Percentiles rank a stretch among this genome's conserved stretches.
Evolutionary conservation across 2,797 vertebrate species (phyloP).

Genomic region (Carapus acus): DNA sequence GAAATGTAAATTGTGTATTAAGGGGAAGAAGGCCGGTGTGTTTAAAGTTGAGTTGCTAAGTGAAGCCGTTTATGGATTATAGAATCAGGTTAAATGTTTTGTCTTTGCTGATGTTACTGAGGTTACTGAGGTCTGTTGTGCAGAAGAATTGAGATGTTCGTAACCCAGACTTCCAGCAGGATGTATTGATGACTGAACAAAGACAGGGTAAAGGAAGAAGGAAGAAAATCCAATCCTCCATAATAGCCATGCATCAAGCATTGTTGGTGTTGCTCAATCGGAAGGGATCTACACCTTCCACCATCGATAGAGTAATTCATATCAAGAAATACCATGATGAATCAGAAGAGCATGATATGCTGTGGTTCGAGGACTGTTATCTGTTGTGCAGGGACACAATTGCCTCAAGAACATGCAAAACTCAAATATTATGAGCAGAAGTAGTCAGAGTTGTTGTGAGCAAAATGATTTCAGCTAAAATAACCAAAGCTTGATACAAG

Average conservation of each 20-base stretch:
- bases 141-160: constrained; percentile 18
- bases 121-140: constrained; percentile 32
- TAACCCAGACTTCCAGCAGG: constrained; percentile 14
- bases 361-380: too few species aligned
- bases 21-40: not conserved
- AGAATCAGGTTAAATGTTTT: not conserved
- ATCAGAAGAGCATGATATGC: too few species aligned
- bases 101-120: constrained; percentile 8
- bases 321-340: too few species aligned
- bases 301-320: not conserved
- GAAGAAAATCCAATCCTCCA: constrained; percentile 24
- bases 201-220: constrained; percentile 25
- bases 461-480: too few species aligned
- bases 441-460: too few species aligned
- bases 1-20: not conserved
- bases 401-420: too few species aligned
- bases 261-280: constrained; percentile 5
- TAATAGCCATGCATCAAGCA: constrained; percentile 28
- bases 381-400: too few species aligned
- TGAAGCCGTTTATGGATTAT: not conserved
- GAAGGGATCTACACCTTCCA: not conserved
- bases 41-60: not conserved
- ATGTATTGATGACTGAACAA: constrained; percentile 47
- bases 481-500: too few species aligned
- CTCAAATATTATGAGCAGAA: too few species aligned